Evolutionary conservation across 2,797 vertebrate genomes (phyloP).

Genomic region (Siniperca obscura): DNA sequence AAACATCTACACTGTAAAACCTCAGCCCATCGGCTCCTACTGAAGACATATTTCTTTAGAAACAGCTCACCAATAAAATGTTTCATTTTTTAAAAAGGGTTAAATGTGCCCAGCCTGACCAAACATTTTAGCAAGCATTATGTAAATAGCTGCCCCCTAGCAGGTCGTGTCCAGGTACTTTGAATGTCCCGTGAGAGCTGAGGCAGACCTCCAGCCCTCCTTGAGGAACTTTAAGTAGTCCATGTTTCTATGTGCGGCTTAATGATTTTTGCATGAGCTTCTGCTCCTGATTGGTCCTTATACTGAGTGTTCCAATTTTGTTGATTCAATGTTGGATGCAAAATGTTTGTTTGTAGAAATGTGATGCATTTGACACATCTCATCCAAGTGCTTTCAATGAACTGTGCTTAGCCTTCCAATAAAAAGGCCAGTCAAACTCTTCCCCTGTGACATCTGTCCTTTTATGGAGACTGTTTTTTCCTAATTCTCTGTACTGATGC

Average conservation of each 20-base stretch:
- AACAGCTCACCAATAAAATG: too few species aligned
- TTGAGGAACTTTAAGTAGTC: not conserved
- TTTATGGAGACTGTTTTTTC: not conserved
- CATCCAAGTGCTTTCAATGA: not conserved
- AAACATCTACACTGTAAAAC: not conserved
- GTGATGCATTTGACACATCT: not conserved
- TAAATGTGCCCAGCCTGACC: too few species aligned
- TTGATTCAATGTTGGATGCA: not conserved
- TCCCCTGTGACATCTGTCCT: not conserved
- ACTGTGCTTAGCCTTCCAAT: not conserved
- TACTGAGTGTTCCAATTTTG: not conserved
- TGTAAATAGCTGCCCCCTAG: not conserved
- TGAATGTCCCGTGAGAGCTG: not conserved
- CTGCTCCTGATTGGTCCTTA: not conserved
- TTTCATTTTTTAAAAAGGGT: too few species aligned
- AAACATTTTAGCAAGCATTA: not conserved
- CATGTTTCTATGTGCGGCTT: not conserved
- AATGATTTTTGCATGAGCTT: not conserved
- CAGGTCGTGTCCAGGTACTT: not conserved
- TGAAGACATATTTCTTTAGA: too few species aligned
- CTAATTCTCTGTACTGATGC: not conserved
- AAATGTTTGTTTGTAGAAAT: not conserved
- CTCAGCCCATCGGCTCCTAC: not conserved
- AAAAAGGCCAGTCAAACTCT: not conserved
- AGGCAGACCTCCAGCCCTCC: not conserved